Base-by-base conservation (phyloP, 1,140 invertebrate genomes). In the Galendromus occidentalis region DNA sequence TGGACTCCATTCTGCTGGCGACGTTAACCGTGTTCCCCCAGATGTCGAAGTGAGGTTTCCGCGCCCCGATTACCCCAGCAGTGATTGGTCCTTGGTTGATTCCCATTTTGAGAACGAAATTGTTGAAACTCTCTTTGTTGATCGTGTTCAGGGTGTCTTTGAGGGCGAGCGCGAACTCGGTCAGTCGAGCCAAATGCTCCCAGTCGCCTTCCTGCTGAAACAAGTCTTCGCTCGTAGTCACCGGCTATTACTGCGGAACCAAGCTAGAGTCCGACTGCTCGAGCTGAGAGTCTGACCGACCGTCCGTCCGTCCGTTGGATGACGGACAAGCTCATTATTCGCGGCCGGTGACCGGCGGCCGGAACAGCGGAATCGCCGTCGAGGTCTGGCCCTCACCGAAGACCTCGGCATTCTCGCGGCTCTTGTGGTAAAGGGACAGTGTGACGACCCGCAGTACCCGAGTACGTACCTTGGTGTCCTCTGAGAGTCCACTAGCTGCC, bases 81-180 rank as follows among this genome's bases (percentile, higher is more conserved):
- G 88, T 94, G 12, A 93, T 91, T 12, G 91, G 90, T 0, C 91
- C 90, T 74, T 95, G 87, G 79, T 94, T 96, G 66, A 97, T 91
- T 18, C 92, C 91, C 84, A 94, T 86, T 75, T 90, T 87, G 5
- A 94, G 78, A 18, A 93, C 87, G 74, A 94, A 93, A 76, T 94
- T 88, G 78, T 94, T 94, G 76, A 93, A 93, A 65, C 87, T 91
- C 76, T 94, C 89, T 75, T 92, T 88, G 75, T 94, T 93, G 71
- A 94, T 91, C 65, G 85, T 83, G 44, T 88, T 86, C 47, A 94
- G 76, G 9, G 88, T 87, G 72, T 87, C 85, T 72, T 90, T 91
- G 66, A 94, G 75, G 74, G 92, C 87, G 67, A 94, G 75, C 0
- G 89, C 89, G 74, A 93, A 94, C 73, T 91, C 88, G 1, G 92